phyloP scores from a whole-genome alignment of 30 jellyfish, hydroid and myxozoan genomes.

The Pseudorhiza aurosa region DNA sequence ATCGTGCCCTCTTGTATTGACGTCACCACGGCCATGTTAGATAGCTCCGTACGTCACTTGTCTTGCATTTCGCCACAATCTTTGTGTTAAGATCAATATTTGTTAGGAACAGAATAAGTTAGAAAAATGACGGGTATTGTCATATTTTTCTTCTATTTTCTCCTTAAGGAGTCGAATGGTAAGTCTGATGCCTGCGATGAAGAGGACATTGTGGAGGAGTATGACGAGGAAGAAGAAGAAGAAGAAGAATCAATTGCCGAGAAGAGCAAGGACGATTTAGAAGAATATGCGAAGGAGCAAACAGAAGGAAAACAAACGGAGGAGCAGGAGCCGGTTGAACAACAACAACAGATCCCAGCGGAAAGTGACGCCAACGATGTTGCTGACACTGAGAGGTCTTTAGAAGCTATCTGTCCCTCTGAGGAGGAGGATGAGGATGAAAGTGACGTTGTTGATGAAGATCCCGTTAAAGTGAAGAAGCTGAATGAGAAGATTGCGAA shows the following conservation, averaged over 20 bases:
- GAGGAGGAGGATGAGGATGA: slow-evolving; percentile 34
- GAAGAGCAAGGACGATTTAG: slow-evolving; percentile 22
- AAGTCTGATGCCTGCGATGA: not conserved
- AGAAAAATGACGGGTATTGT: too few relatives aligned
- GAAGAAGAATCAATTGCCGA: not conserved
- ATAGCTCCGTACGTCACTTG: too few relatives aligned
- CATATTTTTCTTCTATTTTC: not conserved
- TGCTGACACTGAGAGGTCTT: not conserved
- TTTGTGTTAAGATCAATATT: too few relatives aligned
- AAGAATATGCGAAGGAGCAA: slow-evolving; percentile 4
- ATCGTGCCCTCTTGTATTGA: too few relatives aligned
- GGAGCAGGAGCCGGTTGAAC: not conserved
- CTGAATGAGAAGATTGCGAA: slow-evolving; percentile 50
- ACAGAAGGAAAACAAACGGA: not conserved
- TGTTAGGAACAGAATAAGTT: too few relatives aligned
- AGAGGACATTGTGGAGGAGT: slow-evolving; percentile 21
- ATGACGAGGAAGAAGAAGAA: slow-evolving; percentile 25
- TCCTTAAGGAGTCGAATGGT: not conserved
- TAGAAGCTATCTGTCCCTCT: not conserved
- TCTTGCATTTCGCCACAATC: too few relatives aligned
- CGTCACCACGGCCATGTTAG: too few relatives aligned
- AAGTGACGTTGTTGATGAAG: slow-evolving; percentile 23
- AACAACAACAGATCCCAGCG: not conserved
- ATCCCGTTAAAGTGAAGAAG: slow-evolving; percentile 46
- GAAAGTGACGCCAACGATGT: not conserved